phyloP scores from a whole-genome alignment of 2,888 invertebrate species.

The Ischnura elegans region DNA sequence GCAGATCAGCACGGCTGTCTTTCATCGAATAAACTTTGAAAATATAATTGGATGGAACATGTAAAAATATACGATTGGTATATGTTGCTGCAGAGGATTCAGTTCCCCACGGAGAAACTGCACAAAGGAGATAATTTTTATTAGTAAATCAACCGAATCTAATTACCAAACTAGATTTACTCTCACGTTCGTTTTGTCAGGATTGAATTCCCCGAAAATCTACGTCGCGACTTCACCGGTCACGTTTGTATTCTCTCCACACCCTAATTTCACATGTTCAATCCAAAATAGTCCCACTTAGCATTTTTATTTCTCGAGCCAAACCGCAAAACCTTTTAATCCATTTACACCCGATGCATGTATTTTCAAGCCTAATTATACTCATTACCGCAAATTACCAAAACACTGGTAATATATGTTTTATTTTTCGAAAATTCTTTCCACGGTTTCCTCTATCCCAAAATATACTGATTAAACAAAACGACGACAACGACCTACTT shows the following conservation, averaged over 20 bases:
- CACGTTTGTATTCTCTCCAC: neutral
- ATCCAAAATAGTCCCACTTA: neutral
- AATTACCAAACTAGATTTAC: neutral
- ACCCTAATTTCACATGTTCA: neutral
- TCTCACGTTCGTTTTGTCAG: neutral
- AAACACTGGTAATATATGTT: neutral
- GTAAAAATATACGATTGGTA: too few species aligned
- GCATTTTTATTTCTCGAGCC: neutral
- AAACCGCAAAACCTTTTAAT: neutral
- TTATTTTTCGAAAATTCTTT: too few species aligned
- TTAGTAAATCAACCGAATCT: neutral
- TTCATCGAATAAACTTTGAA: too few species aligned
- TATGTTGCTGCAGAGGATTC: too few species aligned
- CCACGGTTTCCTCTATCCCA: neutral
- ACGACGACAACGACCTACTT: conserved; percentile 1
- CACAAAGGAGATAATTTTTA: too few species aligned
- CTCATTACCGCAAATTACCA: neutral
- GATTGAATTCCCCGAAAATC: neutral
- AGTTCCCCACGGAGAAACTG: too few species aligned
- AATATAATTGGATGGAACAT: too few species aligned
- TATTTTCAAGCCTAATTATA: conserved; percentile 15
- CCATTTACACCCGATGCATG: neutral
- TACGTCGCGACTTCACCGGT: neutral
- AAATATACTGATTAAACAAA: conserved; percentile 6
- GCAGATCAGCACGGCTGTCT: too few species aligned